Base-by-base conservation (phyloP, 2,888 invertebrate genomes). In the Galerucella pusilla region DNA sequence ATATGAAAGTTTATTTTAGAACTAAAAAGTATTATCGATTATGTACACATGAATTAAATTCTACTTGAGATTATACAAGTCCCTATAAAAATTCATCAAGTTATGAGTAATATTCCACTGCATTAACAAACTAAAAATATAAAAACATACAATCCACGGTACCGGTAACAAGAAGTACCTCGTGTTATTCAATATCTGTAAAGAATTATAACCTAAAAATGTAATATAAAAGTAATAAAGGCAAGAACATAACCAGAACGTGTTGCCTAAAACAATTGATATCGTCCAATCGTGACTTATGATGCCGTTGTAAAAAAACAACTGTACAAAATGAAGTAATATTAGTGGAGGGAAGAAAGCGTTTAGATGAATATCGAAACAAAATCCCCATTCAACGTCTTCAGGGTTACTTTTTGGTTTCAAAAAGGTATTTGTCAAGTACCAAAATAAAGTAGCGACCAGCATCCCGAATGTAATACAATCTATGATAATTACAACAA, bases 281-380 rank as follows among this genome's bases (percentile, higher is more conserved):
- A 81, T 66, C 64, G 79, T 80, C 78, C 78, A 80, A 54, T 81
- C 79, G 67, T 80, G 77, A 63, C 76, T 76, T 61, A 80, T 88
- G 89, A 90, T 86, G 93, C 96, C 92, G 85, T 94, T 93, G 87
- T 95, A 97, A 77, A 98, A 92, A 81, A 97, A 91, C 71, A 98
- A 91, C 86, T 98, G 96, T 83, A 98, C 92, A 83, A 97, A 94
- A 87, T 99, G 98, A 73, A 99, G 90, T 81, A 99, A 91, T 79
- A 97, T 94, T 16, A 99, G 90, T 1, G 98, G 94, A n/a, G 99
- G 99, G 88, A 98, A 98, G 88, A 98, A 97, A 3, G 99, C 99
- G 89, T 99, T 99, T 83, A 99, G 91, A 89, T 99, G 99, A 6
- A 99, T 97, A 88, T 99, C 99, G 88, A 99, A 99, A 20, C 97